phyloP scores from a whole-genome alignment of 37 sponge, comb jelly and placozoan species.

The Spongia lamella region DNA sequence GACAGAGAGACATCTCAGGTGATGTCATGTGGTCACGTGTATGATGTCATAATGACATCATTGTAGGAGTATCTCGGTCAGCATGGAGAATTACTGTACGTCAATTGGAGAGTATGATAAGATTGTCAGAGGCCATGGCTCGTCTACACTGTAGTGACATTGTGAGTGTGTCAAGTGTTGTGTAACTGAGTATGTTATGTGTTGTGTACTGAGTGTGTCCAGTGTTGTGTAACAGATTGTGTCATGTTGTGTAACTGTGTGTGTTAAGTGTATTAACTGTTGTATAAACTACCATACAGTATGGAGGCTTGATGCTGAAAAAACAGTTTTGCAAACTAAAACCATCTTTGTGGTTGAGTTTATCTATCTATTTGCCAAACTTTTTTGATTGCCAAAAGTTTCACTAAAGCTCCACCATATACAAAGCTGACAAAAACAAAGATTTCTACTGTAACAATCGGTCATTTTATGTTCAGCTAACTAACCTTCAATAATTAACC shows the following conservation, averaged over 20 bases:
- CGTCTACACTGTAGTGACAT: constrained; percentile 87
- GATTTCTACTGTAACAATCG: no score
- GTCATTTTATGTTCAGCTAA: no score
- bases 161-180: constrained; percentile 43
- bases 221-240: neutral
- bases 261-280: no score
- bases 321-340: no score
- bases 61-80: constrained; percentile 75
- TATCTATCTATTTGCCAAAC: no score
- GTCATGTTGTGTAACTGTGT: neutral
- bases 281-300: no score
- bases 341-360: no score
- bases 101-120: constrained; percentile 98
- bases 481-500: no score
- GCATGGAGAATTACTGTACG: constrained; percentile 98
- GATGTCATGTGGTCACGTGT: neutral
- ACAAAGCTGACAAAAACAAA: no score
- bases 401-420: no score
- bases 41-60: neutral
- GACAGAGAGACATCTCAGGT: constrained; percentile 91
- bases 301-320: no score
- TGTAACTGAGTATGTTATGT: neutral
- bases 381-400: no score
- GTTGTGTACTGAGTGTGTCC: neutral
- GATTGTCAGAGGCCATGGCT: constrained; percentile 99